Base-by-base conservation (phyloP, 2,797 vertebrate genomes). In the Aphelocoma californica region DNA sequence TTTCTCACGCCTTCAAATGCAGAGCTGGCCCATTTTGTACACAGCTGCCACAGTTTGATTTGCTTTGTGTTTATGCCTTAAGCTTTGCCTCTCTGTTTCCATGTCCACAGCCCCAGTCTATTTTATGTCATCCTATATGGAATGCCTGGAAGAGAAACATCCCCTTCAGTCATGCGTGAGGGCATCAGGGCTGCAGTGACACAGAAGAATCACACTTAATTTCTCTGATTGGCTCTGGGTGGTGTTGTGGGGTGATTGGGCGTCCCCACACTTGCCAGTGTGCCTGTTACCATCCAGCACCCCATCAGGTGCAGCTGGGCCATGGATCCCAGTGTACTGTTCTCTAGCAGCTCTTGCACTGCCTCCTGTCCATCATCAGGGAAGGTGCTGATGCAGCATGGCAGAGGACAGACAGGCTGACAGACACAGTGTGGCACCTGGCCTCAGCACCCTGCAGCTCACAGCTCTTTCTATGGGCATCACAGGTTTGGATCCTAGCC, bases 51-150 rank as follows among this genome's bases (percentile, higher is more conserved):
- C 2, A 8, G 90, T 93, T 87, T 72, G 88, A 86, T 92, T 88
- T 79, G 58, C 92, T 95, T 90, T 90, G 94, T 88, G 90, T 94
- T 95, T 90, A 84, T 82, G 96, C 90, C 86, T 88, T 74, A 34
- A 88, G 86, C 85, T 93, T 95, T 81, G 81, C 88, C 84, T 86
- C 92, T 70, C 89, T 77, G 69, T 93, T 94, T 87, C 80, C 6
- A 2, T 1, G 9, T 94, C 90, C 28, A 0, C 73, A 84, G 90
- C 94, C 77, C 61, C 82, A 31, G 82, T 18, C 69, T 77, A 73
- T 85, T 95, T 88, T 40, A 64, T 91, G 71, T 60, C 85, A 54
- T 25, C 57, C 61, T 84, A 57, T 74, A 51, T 58, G 88, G 64
- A 61, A 88, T 4, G 19, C 5, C 1, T 67, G 74, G 36, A 19